These are phyloP conservation scores for Meloidogyne floridensis DNA, from an alignment of 1,140 invertebrate species.

Conservation along the genomic window DNA sequence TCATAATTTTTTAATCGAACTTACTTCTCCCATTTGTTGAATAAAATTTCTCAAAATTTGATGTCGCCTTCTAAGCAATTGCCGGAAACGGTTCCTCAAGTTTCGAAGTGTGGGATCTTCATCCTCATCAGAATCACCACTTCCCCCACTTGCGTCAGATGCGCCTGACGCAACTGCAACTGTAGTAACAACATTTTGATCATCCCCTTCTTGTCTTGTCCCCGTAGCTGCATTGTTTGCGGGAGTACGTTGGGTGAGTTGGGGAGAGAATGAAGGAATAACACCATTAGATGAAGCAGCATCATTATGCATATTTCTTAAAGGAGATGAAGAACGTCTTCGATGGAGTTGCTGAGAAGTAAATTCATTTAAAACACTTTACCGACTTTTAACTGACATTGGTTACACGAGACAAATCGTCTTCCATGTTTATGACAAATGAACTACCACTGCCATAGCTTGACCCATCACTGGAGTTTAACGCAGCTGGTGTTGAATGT, in stretches of 20 bases:
- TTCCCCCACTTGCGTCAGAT: not conserved
- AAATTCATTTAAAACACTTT: too few relatives aligned
- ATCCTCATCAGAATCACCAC: slow-evolving; percentile 8
- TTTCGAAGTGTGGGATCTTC: slow-evolving; percentile 15
- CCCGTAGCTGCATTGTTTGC: not conserved
- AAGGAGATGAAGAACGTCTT: not conserved
- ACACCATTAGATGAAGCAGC: slow-evolving; percentile 1
- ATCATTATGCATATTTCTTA: not conserved
- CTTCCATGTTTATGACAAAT: slow-evolving; percentile 1
- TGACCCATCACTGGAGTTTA: not conserved
- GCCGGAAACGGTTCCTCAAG: slow-evolving; percentile 10
- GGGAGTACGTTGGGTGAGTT: slow-evolving; percentile 4
- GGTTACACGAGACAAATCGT: not conserved
- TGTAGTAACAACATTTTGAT: slow-evolving; percentile 1
- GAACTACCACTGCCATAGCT: not conserved
- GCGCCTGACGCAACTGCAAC: not conserved
- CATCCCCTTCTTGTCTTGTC: not conserved
- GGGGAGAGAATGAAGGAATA: slow-evolving; percentile 3
- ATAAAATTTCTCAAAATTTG: slow-evolving; percentile 4
- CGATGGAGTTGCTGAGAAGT: not conserved
- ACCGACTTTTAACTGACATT: not conserved
- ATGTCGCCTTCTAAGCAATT: slow-evolving; percentile 20
- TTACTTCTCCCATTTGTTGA: slow-evolving; percentile 20
- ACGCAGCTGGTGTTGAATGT: not conserved
- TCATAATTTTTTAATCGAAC: not conserved